A percentile compares a stretch with the other conserved stretches of the same genome.
Evolutionary conservation across 2,113 vertebrate genomes (phyloP).

Genomic region (Embiotoca jacksoni): DNA sequence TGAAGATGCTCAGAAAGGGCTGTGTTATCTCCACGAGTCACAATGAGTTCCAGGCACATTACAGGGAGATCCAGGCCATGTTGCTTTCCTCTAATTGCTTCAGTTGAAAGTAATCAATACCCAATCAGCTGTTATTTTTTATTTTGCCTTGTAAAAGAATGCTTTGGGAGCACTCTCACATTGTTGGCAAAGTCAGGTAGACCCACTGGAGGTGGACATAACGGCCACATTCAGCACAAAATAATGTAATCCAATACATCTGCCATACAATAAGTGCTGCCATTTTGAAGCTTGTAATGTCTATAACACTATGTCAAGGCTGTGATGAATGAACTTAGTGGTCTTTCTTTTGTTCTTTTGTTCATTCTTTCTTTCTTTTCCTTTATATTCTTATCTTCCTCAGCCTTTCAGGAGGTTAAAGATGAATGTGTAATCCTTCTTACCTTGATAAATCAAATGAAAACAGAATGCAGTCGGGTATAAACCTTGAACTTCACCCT

Average conservation of each 20-base stretch:
- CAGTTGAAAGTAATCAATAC: constrained; percentile 33
- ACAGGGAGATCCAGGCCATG: constrained; percentile 6
- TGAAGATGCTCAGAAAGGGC: constrained; percentile 27
- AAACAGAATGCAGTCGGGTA: background rate
- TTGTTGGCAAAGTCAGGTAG: constrained; percentile 15
- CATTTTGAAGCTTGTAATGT: constrained; percentile 5
- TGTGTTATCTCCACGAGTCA: constrained; percentile 36
- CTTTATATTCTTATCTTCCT: too few species aligned
- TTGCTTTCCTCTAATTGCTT: constrained; percentile 30
- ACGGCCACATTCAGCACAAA: constrained; percentile 18
- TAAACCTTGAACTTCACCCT: background rate
- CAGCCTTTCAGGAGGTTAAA: background rate
- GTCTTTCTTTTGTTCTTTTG: background rate
- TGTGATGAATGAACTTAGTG: background rate
- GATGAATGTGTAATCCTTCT: background rate
- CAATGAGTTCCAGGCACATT: constrained; percentile 23
- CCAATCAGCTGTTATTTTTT: constrained; percentile 46
- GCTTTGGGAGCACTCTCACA: constrained; percentile 26
- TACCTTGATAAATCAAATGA: background rate
- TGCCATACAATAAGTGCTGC: background rate
- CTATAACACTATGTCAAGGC: background rate
- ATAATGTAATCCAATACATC: constrained; percentile 23
- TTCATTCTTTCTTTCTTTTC: too few species aligned
- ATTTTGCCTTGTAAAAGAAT: constrained; percentile 48
- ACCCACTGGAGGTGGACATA: background rate